These are phyloP conservation scores for Plebejus anna DNA, from an alignment of 2,888 invertebrate genomes.

Conservation along the genomic window DNA sequence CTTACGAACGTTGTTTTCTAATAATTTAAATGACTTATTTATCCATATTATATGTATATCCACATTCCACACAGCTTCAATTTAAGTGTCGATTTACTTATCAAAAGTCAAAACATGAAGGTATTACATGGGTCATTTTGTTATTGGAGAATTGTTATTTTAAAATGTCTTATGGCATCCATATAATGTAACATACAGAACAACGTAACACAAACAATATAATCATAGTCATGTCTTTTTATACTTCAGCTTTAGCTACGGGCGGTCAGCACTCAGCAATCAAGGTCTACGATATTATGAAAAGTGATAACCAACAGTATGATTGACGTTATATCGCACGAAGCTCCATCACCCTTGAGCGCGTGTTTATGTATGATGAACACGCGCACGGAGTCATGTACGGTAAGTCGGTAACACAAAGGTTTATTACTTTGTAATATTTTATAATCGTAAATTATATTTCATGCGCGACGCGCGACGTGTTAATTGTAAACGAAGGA, in stretches of 20 bases:
- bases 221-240: not conserved
- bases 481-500: not conserved
- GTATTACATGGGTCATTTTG: no score
- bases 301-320: not conserved
- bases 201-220: not conserved
- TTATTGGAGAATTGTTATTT: not conserved
- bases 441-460: not conserved
- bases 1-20: no score
- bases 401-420: not conserved
- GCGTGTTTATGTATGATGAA: conserved; percentile 4
- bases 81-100: no score
- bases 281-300: not conserved
- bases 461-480: conserved; percentile 7
- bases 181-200: not conserved
- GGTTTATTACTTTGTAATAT: conserved; percentile 4
- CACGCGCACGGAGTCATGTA: not conserved
- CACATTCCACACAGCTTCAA: no score
- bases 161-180: no score
- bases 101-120: no score
- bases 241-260: not conserved
- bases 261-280: not conserved
- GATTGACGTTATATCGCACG: conserved; percentile 13
- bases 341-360: conserved; percentile 7
- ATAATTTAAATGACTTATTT: no score
- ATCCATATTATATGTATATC: no score